phyloP scores from a whole-genome alignment of 2,888 invertebrate genomes.

The Leucophenga montana region DNA sequence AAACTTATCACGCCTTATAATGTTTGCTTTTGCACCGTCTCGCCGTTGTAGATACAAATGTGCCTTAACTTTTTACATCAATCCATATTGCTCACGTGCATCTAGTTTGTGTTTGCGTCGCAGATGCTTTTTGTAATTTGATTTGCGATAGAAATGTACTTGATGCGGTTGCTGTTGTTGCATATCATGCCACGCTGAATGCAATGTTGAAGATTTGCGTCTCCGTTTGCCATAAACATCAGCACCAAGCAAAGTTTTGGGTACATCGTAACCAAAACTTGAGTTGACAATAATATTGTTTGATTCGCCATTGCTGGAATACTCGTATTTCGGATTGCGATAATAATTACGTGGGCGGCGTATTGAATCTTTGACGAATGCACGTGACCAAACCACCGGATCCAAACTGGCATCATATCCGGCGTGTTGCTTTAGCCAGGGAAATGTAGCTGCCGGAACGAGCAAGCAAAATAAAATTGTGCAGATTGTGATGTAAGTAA shows the following conservation, averaged over 20 bases:
- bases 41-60: no score
- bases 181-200: no score
- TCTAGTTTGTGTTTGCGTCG: constrained; percentile 43
- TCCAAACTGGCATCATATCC: constrained; percentile 68
- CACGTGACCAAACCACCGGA: constrained; percentile 66
- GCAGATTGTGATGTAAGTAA: background rate
- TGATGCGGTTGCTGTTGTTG: background rate
- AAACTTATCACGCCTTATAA: no score
- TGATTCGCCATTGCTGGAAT: background rate
- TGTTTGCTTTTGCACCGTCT: no score
- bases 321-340: constrained; percentile 6
- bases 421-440: constrained; percentile 54
- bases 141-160: constrained; percentile 16
- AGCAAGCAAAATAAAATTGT: constrained; percentile 13
- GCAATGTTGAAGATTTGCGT: constrained; percentile 1
- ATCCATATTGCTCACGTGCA: constrained; percentile 36
- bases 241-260: background rate
- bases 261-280: constrained; percentile 11
- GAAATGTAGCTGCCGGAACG: constrained; percentile 38
- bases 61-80: constrained; percentile 28
- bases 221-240: constrained; percentile 30
- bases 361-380: constrained; percentile 62
- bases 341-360: constrained; percentile 54
- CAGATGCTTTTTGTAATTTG: constrained; percentile 32
- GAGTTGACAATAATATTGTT: background rate